Evolutionary conservation across 2,113 vertebrate genomes (phyloP).

Genomic region (Podiceps cristatus): DNA sequence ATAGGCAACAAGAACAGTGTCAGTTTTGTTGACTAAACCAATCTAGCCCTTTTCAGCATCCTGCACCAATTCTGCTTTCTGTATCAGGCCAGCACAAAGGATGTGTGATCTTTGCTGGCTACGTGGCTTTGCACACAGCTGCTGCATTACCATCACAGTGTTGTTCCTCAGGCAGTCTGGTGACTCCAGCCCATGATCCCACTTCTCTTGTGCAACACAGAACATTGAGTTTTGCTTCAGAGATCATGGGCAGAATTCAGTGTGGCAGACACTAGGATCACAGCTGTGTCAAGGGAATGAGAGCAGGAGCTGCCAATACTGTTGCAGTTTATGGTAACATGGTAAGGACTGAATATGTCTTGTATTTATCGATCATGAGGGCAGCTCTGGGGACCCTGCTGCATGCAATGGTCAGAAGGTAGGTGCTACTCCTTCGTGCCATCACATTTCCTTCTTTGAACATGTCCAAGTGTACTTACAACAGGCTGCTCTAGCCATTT

Average conservation of each 20-base stretch:
- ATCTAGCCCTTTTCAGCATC: not conserved
- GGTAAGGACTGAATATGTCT: not conserved
- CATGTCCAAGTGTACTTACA: rapidly evolving
- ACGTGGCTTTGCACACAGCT: not conserved
- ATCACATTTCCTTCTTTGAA: not conserved
- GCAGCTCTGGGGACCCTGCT: not conserved
- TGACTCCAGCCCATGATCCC: not conserved
- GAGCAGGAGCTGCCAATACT: not conserved
- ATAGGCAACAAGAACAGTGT: rapidly evolving
- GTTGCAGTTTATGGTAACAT: not conserved
- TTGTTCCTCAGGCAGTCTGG: not conserved
- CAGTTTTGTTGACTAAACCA: not conserved
- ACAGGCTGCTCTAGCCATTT: not conserved
- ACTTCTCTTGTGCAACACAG: not conserved
- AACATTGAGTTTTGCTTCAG: not conserved
- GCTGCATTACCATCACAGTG: not conserved
- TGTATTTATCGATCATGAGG: not conserved
- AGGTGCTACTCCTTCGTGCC: not conserved
- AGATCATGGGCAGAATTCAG: not conserved
- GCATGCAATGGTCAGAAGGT: not conserved
- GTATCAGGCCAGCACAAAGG: not conserved
- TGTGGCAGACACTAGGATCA: not conserved
- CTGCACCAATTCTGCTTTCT: not conserved
- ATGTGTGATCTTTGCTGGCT: not conserved
- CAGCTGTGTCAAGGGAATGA: not conserved